Evolutionary conservation across 92 coral and sea anemone genomes (phyloP), one percentile per base, ranked within the genome.

Genomic region (Pocillopora meandrina): DNA sequence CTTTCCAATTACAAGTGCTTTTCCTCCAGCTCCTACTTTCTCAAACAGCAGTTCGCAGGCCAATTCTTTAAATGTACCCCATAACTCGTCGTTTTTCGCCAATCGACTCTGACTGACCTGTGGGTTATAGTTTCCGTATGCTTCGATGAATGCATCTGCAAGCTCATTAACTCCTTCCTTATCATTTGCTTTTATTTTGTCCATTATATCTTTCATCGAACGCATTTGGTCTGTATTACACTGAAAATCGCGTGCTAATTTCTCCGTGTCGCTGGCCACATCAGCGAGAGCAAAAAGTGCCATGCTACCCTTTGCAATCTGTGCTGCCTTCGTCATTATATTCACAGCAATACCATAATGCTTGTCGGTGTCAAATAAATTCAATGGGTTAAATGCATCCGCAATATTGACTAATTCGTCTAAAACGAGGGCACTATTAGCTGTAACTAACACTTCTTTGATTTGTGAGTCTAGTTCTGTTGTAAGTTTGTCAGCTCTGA

Each of bases 111-210:
- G 84, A 68, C 33, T 66, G 18, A 88, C 91, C 17, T 75, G 63
- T 16, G 94, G 94, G 1, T 91, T 87, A 67, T 91, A 91, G 56
- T 52, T 78, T n/a, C 83, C 89, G 35, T 88, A 91, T 15, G 60
- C 74, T 62, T 84, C 73, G 26, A 91, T 71, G 56, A 91, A 91
- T 26, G 34, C 49, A 12, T 61, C 83, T 5, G 91, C 88, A 71
- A 81, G 75, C 0, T 65, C 52, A 11, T 61, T 75, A 62, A 90
- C 64, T 7, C 70, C 82, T 17, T 34, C 58, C 34, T 62, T 60
- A 42, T 64, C 18, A 72, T 61, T 75, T n/a, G 9, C 21, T 34
- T 76, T 61, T 18, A 80, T 90, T 8, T 78, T 42, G 2, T 70
- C 55, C 52, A 82, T 71, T 23, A 90, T 23, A 17, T 12, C 36